Evolutionary conservation across 2,888 invertebrate genomes (phyloP).

Genomic region (Palloptera scutellata): DNA sequence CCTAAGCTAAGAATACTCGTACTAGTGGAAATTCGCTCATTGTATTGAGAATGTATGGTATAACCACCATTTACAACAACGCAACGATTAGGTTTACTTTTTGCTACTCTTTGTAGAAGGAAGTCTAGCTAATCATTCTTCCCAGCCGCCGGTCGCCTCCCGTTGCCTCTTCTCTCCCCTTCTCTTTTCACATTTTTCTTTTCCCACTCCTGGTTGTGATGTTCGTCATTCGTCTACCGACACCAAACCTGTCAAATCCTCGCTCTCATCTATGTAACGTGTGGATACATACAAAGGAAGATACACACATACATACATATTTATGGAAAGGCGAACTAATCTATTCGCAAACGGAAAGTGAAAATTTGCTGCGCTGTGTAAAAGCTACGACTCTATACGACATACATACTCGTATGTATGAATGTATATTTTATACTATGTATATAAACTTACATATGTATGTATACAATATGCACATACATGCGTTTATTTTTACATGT

Average conservation of each 20-base stretch:
- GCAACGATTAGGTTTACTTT: no score
- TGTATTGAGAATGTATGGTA: not conserved
- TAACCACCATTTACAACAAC: no score
- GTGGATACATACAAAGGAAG: constrained; percentile 5
- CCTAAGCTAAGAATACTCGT: not conserved
- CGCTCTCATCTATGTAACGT: no score
- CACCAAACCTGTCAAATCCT: no score
- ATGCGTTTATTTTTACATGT: not conserved
- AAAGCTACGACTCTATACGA: constrained; percentile 40
- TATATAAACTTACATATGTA: not conserved
- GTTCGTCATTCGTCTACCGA: no score
- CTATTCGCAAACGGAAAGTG: constrained; percentile 59
- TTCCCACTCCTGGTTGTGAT: no score
- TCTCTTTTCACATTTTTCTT: no score
- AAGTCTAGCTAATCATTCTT: no score
- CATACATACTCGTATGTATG: constrained; percentile 18
- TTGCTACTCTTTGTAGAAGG: no score
- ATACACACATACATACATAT: constrained; percentile 14
- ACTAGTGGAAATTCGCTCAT: not conserved
- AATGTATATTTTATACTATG: no score
- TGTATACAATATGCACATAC: not conserved
- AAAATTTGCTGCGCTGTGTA: constrained; percentile 57
- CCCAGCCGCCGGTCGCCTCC: no score
- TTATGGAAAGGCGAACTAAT: constrained; percentile 46
- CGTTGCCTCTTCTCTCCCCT: no score